Conservation (phyloP, 2,797 vertebrate species). For the Discoglossus pictus region DNA sequence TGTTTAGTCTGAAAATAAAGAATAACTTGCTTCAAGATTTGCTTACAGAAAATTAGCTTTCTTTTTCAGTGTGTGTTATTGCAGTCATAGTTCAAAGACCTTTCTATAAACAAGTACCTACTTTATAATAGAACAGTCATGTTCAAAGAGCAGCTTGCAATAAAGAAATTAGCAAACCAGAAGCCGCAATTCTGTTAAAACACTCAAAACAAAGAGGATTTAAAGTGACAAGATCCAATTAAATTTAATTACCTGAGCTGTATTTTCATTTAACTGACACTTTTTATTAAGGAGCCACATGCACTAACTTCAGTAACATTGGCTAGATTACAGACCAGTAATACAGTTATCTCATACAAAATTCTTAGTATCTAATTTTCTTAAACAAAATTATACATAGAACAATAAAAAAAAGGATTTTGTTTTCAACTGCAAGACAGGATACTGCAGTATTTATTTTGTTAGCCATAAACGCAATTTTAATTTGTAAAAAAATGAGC, state of each 20-base stretch:
- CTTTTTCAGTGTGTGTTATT: conserved; percentile 60
- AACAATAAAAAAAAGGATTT: conserved; percentile 68
- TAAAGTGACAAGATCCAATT: conserved; percentile 98
- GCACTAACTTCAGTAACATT: conserved; percentile 78
- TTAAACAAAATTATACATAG: conserved; percentile 83
- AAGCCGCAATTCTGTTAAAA: conserved; percentile 73
- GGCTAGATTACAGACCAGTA: conserved; percentile 88
- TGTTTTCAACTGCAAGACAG: conserved; percentile 64
- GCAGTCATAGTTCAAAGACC: conserved; percentile 73
- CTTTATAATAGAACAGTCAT: conserved; percentile 72
- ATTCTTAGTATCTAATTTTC: conserved; percentile 85
- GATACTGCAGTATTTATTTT: conserved; percentile 9
- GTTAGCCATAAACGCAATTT: too few species aligned
- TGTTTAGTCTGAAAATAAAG: conserved; percentile 43
- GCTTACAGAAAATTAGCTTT: conserved; percentile 31
- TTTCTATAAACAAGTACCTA: conserved; percentile 68
- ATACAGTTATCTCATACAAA: conserved; percentile 83
- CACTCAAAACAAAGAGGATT: conserved; percentile 80
- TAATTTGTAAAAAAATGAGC: too few species aligned
- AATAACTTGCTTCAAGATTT: conserved; percentile 12
- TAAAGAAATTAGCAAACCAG: conserved; percentile 78
- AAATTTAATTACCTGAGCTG: conserved; percentile 96
- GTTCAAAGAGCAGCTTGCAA: conserved; percentile 76
- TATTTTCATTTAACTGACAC: conserved; percentile 98
- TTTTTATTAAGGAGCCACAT: conserved; percentile 86